These are phyloP conservation scores for Bombycilla garrulus DNA, from an alignment of 2,113 vertebrate genomes.

Conservation along the genomic window DNA sequence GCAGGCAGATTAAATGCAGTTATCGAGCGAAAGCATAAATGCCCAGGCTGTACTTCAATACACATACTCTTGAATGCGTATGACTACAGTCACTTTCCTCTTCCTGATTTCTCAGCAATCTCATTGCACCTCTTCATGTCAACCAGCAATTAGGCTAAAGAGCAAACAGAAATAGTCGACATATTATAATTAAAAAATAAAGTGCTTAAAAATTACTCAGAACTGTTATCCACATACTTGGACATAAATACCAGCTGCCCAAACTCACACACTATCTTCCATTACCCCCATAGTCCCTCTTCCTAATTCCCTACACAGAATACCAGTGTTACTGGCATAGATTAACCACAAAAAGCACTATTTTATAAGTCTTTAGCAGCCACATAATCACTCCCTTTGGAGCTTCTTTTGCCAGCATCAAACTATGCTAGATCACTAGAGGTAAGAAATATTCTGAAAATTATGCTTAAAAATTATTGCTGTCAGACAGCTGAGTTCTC, in stretches of 20 bases:
- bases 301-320: neutral
- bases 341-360: neutral
- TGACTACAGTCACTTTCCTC: neutral
- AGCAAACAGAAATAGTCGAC: neutral
- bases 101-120: neutral
- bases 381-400: neutral
- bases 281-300: neutral
- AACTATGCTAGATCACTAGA: neutral
- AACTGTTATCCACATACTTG: slow-evolving; percentile 26
- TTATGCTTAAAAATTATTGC: neutral
- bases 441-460: neutral
- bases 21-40: fast-evolving
- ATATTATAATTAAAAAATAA: slow-evolving; percentile 12
- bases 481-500: neutral
- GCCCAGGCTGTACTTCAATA: neutral
- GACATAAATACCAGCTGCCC: slow-evolving; percentile 42
- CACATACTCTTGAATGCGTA: neutral
- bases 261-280: neutral
- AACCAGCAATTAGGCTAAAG: slow-evolving; percentile 21
- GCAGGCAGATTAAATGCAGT: neutral
- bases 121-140: neutral
- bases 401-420: neutral
- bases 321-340: neutral
- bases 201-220: slow-evolving; percentile 10
- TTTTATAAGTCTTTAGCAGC: neutral